Base-by-base conservation (phyloP, 2,888 invertebrate species). In the Ectemnius lituratus region DNA sequence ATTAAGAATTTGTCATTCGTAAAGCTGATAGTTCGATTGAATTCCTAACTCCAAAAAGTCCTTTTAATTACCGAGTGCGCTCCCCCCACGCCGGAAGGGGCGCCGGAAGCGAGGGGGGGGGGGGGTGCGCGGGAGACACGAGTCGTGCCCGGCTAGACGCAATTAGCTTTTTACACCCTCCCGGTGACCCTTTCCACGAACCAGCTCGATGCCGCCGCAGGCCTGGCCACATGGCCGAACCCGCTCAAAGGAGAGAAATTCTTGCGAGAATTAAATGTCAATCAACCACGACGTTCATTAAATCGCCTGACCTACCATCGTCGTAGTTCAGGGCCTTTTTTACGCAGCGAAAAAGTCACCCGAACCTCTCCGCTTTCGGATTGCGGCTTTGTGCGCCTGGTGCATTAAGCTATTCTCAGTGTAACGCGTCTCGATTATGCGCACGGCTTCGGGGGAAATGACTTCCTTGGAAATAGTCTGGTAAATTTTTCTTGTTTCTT, bases 191-290 rank as follows among this genome's bases (percentile, higher is more conserved):
- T 70, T 65, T 49, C 74, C 61, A n/a, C 68, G 60, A 67, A 62
- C 11, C 37, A 8, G 8, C 37, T 11, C 37, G 1, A 11, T 4
- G 37, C 23, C 37, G 37, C 37, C 37, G 37, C 37, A 37, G 37
- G 37, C 37, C 37, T 37, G 37, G 37, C 37, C 37, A 37, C 37
- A 37, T 37, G 37, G 37, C 56, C 62, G 62, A 69, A 49, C 63
- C 70, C 58, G 67, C 70, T 84, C 83, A 84, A 84, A 88, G 85
- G 82, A 78, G 76, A 74, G 76, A 77, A 86, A 87, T 87, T 85
- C 87, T 87, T 84, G 82, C 79, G 80, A 84, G 84, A 88, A 88
- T 88, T 88, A 86, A 87, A 87, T 85, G 87, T 85, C 87, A 86
- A 87, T 89, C 86, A 88, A 80, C 76, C 84, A 82, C 84, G 82